Evolutionary conservation across 1,140 invertebrate species (phyloP), one percentile per base, ranked within the genome.

Genomic region (Ceratina calcarata): DNA sequence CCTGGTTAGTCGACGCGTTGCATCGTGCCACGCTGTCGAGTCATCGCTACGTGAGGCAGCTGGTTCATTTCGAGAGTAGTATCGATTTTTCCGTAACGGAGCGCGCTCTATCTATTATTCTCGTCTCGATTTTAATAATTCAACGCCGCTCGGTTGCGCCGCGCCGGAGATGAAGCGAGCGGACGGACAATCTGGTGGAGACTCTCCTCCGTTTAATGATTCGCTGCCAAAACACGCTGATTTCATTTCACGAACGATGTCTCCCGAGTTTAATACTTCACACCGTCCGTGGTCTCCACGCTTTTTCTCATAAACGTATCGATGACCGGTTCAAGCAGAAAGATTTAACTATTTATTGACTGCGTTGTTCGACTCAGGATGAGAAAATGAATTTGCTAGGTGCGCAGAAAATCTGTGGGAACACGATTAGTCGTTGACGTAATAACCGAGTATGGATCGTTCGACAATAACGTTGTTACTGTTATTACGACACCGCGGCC

Each of bases 101-200:
- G 53, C 68, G 51, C 51, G 70, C 37, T 76, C n/a, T 60, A 85
- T 85, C 82, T 77, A 85, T 85, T 85, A 85, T 85, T 84, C 27
- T 13, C 24, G 58, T 51, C 45, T 72, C 45, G 32, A 77, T 77
- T 24, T 85, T 60, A 81, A 85, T 81, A 76, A 84, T 81, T 84
- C 64, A 84, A 45, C 20, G 78, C 67, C 22, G 32, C 66, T 76
- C 68, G 15, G 62, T 55, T n/a, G 49, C 13, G 16, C 22, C 10
- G 10, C 67, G 37, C 1, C n/a, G 53, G 22, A 45, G 37, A 45
- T 45, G 37, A 16, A 22, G 13, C 58, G 60, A 51, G 71, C 20
- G 58, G 22, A 32, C 13, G 2, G 65, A 18, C 24, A 53, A 78
- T 78, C 58, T 20, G 76, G 51, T 1, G 10, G 27, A 20, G 8